Evolutionary conservation across 2,888 invertebrate genomes (phyloP), one percentile per base, ranked within the genome.

Genomic region (Nephrocerus scutellatus): DNA sequence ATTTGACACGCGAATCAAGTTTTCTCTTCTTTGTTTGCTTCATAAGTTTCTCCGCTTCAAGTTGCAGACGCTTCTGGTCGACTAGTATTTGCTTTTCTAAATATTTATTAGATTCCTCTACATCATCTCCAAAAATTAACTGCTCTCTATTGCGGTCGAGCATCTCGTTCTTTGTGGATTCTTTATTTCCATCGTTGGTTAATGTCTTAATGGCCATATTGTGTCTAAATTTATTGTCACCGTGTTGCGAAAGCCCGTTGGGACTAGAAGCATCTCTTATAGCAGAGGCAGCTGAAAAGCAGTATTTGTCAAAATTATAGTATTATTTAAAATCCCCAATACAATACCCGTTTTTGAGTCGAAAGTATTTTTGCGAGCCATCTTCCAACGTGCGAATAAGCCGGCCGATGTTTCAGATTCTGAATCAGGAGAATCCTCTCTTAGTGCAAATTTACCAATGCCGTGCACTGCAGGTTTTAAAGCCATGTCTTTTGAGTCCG

Each of bases 371-470:
- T 46, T 41, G 16, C 50, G 50, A 1, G 38, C 41, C 2, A 41
- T 41, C 40, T 63, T 66, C 68, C 68, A 68, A n/a, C 65, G 55
- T 30, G 49, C 55, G 39, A 68, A 68, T 1, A 67, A 47, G 1
- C 51, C 36, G 2, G 47, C 37, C 3, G 51, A 50, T 10, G 43
- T 50, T 28, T 66, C 62, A 2, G 65, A 56, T 26, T 75, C 73
- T 1, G 77, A 74, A 37, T 78, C 76, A 0, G 77, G 74, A 0
- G 77, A 76, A 33, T 72, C 63, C 23, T 74, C 72, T n/a, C 74
- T 69, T 12, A 77, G 43, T 22, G 60, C 59, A 50, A 75, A 75
- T 34, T 68, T 63, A 10, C 74, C 76, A 7, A 76, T 52, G 5
- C 7, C 13, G 12, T 14, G 16, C 6, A 8, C 4, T 6, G 3